A percentile compares a stretch with the other conserved stretches of the same genome.
Conservation (phyloP, 2,797 vertebrate species). For the Pseudocheirus occidentalis region DNA sequence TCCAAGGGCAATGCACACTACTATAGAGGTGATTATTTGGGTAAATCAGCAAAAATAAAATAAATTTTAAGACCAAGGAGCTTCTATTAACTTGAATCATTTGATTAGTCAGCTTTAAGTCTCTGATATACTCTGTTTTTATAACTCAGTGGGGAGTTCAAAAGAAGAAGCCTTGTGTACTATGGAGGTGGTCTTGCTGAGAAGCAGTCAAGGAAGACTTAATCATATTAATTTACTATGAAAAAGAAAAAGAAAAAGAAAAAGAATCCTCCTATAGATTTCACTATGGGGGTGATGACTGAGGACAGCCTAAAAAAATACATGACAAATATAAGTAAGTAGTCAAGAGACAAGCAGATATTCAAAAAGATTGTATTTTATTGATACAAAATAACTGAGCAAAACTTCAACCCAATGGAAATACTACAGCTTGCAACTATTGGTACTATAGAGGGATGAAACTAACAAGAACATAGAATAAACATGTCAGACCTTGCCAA, state of each 20-base stretch:
- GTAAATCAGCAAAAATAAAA: background rate
- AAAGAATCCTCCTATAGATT: constrained; percentile 15
- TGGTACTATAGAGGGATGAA: background rate
- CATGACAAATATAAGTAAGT: background rate
- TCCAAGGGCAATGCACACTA: constrained; percentile 10
- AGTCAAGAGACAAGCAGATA: background rate
- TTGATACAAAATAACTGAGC: background rate
- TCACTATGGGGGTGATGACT: background rate
- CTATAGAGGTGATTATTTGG: background rate
- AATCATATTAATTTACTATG: constrained; percentile 27
- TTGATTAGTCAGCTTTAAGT: constrained; percentile 26
- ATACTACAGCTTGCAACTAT: background rate
- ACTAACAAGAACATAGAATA: background rate
- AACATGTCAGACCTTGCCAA: background rate
- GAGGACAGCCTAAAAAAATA: background rate
- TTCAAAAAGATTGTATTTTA: background rate
- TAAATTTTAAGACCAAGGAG: background rate
- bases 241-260: constrained; percentile 4
- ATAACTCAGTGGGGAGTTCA: constrained; percentile 21
- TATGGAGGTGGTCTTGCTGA: background rate
- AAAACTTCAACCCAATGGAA: background rate
- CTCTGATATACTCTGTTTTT: constrained; percentile 9
- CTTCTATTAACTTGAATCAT: background rate
- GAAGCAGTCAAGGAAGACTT: constrained; percentile 22
- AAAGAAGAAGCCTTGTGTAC: constrained; percentile 22